Conservation (phyloP, 92 coral and sea anemone species). For the Siderastrea radians region DNA sequence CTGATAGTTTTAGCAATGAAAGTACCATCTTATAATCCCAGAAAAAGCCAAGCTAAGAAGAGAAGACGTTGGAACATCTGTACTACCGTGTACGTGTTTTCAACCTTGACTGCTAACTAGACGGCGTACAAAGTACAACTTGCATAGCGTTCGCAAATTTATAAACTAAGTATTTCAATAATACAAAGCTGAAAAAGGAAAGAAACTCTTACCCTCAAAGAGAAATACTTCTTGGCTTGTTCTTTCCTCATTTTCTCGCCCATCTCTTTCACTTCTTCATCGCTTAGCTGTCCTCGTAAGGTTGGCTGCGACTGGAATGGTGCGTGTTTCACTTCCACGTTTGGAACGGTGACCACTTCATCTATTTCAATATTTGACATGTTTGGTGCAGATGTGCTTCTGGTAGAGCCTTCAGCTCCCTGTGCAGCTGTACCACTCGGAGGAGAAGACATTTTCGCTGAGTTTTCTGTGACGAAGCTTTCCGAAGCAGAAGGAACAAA, state of each 20-base stretch:
- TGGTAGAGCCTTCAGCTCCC: conserved; percentile 14
- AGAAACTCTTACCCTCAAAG: conserved; percentile 81
- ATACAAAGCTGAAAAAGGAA: not conserved
- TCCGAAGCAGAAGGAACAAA: not conserved
- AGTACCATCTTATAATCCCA: no score
- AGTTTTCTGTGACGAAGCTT: not conserved
- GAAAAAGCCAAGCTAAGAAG: no score
- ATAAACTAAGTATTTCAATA: not conserved
- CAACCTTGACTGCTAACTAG: no score
- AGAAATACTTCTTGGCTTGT: conserved; percentile 91
- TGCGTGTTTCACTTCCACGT: conserved; percentile 73
- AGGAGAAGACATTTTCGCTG: not conserved
- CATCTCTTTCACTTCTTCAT: conserved; percentile 74
- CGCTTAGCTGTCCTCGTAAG: conserved; percentile 44
- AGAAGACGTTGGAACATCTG: no score
- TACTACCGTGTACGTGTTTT: no score
- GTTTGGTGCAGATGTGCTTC: conserved; percentile 34
- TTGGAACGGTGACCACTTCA: conserved; percentile 48
- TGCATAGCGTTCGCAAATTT: not conserved
- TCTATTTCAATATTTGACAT: conserved; percentile 41
- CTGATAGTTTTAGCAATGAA: no score
- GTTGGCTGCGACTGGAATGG: conserved; percentile 59
- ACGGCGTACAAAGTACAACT: not conserved
- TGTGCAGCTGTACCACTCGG: not conserved
- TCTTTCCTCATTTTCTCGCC: conserved; percentile 70